These are phyloP conservation scores for Salticus scenicus DNA, from an alignment of 2,888 invertebrate genomes.

Conservation along the genomic window DNA sequence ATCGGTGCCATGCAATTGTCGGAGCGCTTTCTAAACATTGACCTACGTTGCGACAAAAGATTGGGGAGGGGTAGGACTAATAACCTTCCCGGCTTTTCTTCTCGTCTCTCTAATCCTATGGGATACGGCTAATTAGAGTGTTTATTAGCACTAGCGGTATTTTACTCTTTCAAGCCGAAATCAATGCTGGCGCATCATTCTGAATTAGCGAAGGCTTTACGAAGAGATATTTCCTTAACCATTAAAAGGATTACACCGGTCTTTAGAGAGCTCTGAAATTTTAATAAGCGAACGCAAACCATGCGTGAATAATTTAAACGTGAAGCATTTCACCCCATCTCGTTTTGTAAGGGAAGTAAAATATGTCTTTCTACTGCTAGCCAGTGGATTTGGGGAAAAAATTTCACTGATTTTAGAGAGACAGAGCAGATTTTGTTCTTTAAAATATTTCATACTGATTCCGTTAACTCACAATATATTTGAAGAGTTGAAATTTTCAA, in stretches of 20 bases:
- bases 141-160: constrained; percentile 66
- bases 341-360: not conserved
- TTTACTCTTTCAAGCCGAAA: constrained; percentile 62
- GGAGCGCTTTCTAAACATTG: constrained; percentile 57
- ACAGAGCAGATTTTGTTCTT: too few species aligned
- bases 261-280: constrained; percentile 66
- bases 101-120: constrained; percentile 38
- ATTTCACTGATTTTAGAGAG: too few species aligned
- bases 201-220: constrained; percentile 63
- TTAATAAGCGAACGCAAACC: constrained; percentile 67
- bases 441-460: too few species aligned
- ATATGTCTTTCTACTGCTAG: constrained; percentile 28
- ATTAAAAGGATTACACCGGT: constrained; percentile 64
- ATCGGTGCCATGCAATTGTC: constrained; percentile 51
- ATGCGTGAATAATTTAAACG: constrained; percentile 61
- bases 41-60: constrained; percentile 52
- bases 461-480: too few species aligned
- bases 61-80: constrained; percentile 40
- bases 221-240: constrained; percentile 59
- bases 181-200: constrained; percentile 64
- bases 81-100: constrained; percentile 57
- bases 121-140: constrained; percentile 56
- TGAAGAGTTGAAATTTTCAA: too few species aligned
- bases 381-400: not conserved
- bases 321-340: constrained; percentile 43